Conservation (phyloP, 2,797 vertebrate species). For the Lophura swinhoii region DNA sequence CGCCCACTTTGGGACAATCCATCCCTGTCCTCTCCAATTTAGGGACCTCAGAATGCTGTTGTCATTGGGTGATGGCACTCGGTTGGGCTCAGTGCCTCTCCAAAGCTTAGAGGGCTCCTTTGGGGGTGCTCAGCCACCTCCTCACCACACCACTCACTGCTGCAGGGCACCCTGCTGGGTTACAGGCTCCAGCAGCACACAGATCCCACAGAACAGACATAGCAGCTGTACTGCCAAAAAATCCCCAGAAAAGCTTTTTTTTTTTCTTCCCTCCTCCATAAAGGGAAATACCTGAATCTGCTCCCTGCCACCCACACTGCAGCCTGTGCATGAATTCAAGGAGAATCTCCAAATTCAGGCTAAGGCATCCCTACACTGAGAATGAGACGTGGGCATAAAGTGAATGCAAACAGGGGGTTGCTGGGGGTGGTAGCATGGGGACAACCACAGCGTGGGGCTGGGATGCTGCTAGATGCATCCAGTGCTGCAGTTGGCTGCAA, state of each 20-base stretch:
- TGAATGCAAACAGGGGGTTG: not conserved
- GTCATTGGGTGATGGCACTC: not conserved
- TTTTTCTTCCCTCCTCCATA: not conserved
- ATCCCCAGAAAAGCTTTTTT: not conserved
- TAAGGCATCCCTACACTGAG: constrained; percentile 13
- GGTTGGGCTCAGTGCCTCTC: not conserved
- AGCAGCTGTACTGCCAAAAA: not conserved
- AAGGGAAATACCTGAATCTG: constrained; percentile 45
- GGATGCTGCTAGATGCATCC: not conserved
- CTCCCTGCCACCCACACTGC: constrained; percentile 43
- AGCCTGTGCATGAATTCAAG: not conserved
- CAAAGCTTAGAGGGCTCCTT: not conserved
- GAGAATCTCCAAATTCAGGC: not conserved
- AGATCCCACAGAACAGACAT: not conserved
- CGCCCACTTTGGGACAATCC: accelerated
- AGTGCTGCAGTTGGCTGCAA: too few relatives aligned
- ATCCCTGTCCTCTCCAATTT: not conserved
- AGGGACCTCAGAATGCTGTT: accelerated
- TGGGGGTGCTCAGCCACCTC: not conserved
- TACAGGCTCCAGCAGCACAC: not conserved
- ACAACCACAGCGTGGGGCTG: not conserved
- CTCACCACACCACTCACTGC: not conserved
- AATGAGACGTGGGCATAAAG: not conserved
- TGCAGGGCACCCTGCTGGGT: not conserved
- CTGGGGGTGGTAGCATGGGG: not conserved